Evolutionary conservation across 53 echinoderm and acorn worm genomes (phyloP).

Genomic region (Astropecten irregularis): DNA sequence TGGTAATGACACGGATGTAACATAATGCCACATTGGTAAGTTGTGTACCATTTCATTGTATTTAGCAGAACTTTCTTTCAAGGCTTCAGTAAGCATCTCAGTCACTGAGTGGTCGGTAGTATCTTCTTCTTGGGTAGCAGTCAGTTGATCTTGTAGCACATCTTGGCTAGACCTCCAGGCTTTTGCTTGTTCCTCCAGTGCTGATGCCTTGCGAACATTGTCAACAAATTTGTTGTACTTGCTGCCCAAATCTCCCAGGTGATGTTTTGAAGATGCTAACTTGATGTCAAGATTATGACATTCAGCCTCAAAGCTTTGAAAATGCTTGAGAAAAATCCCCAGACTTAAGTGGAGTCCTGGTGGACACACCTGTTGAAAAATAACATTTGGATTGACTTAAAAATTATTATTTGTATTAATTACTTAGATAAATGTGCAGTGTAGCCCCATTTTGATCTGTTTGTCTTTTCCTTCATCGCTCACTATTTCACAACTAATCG

Average conservation of each 20-base stretch:
- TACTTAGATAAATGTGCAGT: no score
- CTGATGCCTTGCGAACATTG: background rate
- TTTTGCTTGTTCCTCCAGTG: no score
- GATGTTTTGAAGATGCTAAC: no score
- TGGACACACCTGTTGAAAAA: background rate
- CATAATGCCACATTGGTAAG: no score
- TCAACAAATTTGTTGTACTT: background rate
- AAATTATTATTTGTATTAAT: background rate
- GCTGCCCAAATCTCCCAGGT: background rate
- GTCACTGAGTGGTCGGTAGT: background rate
- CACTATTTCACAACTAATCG: no score
- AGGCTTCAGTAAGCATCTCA: background rate
- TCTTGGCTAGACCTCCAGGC: background rate
- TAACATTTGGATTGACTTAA: background rate
- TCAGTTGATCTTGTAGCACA: no score
- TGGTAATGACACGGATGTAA: no score
- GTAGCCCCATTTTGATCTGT: no score
- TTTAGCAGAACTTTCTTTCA: background rate
- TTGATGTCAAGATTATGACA: slow-evolving; percentile 19
- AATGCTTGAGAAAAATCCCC: slow-evolving; percentile 13
- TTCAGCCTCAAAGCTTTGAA: slow-evolving; percentile 10
- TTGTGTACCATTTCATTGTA: no score
- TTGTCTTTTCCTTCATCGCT: no score
- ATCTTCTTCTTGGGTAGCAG: background rate
- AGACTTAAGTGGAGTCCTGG: slow-evolving; percentile 3